Evolutionary conservation across 1,140 invertebrate species (phyloP).

Genomic region (Phenacoccus solenopsis): DNA sequence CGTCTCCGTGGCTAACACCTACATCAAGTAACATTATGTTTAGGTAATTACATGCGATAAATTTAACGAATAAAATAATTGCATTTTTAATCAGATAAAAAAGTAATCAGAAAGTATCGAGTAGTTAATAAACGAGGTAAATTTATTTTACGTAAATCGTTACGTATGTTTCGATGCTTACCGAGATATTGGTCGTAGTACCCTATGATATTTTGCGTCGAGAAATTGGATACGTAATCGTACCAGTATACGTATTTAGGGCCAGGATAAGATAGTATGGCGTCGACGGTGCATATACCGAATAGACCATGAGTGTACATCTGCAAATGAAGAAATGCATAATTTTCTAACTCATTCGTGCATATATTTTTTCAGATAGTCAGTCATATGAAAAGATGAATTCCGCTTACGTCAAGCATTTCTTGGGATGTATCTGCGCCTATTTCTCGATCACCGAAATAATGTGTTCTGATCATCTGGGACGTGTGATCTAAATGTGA

Average conservation of each 20-base stretch:
- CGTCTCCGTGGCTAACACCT: too few species aligned
- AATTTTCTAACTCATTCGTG: too few species aligned
- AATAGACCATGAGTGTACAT: not conserved
- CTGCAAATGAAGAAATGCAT: not conserved
- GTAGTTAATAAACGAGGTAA: too few species aligned
- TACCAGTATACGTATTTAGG: not conserved
- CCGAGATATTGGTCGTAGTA: not conserved
- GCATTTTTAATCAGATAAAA: too few species aligned
- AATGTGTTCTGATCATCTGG: not conserved
- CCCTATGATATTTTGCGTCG: not conserved
- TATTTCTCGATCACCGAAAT: not conserved
- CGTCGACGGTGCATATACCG: not conserved
- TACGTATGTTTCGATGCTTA: not conserved
- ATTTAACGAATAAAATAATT: too few species aligned
- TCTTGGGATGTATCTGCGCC: not conserved
- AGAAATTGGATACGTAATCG: not conserved
- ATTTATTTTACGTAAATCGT: too few species aligned
- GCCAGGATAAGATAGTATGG: not conserved
- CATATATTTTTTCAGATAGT: too few species aligned
- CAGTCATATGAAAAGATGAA: too few species aligned
- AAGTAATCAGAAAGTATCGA: too few species aligned
- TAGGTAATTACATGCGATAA: too few species aligned
- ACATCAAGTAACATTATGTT: too few species aligned
- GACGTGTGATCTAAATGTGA: not conserved
- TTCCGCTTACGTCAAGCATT: not conserved